These are phyloP conservation scores for Nibea albiflora DNA, from an alignment of 2,113 vertebrate species.

Conservation along the genomic window DNA sequence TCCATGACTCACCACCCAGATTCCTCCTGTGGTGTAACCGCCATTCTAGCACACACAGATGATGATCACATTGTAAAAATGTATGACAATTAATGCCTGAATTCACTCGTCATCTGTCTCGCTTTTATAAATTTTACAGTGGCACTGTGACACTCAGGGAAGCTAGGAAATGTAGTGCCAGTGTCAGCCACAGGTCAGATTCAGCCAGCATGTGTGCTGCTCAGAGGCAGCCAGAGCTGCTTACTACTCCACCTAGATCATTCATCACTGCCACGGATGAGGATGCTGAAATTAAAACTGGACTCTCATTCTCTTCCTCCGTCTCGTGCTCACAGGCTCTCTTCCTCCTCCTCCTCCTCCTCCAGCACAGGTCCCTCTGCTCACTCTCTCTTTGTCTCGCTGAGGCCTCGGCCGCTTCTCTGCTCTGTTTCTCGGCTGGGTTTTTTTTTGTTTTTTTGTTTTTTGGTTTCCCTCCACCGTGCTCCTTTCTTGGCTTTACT, in stretches of 20 bases:
- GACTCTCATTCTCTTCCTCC: constrained; percentile 60
- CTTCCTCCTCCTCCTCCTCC: constrained; percentile 43
- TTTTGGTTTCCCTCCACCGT: neutral
- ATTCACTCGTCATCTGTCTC: constrained; percentile 27
- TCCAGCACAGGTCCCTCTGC: constrained; percentile 36
- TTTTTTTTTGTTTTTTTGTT: neutral
- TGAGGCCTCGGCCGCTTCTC: constrained; percentile 50
- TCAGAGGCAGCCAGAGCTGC: constrained; percentile 60
- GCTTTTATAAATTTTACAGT: constrained; percentile 37
- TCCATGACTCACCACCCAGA: constrained; percentile 77
- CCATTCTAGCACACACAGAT: constrained; percentile 39
- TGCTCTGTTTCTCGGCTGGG: constrained; percentile 26
- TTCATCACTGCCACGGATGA: constrained; percentile 80
- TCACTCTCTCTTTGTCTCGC: constrained; percentile 57
- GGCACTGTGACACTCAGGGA: constrained; percentile 16
- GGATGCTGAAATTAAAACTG: constrained; percentile 80
- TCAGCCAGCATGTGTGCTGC: constrained; percentile 54
- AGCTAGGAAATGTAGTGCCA: constrained; percentile 59
- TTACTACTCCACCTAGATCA: constrained; percentile 68
- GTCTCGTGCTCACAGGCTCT: constrained; percentile 50
- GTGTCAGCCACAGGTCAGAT: constrained; percentile 65
- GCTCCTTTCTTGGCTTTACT: constrained; percentile 24
- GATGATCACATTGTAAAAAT: constrained; percentile 53
- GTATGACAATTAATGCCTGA: constrained; percentile 42
- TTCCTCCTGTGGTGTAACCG: constrained; percentile 66